A percentile compares a stretch with the other conserved stretches of the same genome.
phyloP scores from a whole-genome alignment of 2,113 vertebrate genomes.

The Picathartes gymnocephalus region DNA sequence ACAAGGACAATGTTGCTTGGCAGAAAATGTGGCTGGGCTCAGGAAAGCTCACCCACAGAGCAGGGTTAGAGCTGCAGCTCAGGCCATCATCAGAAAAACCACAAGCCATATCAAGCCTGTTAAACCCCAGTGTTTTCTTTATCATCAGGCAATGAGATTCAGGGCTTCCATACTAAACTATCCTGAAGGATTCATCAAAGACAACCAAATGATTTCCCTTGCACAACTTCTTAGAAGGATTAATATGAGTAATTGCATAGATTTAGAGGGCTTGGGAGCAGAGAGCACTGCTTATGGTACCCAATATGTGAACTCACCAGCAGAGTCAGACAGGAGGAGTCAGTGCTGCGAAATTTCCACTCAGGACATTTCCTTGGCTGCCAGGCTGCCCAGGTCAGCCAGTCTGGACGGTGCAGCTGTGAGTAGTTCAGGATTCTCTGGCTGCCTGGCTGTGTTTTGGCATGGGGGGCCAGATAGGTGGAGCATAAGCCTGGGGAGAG shows the following conservation, averaged over 20 bases:
- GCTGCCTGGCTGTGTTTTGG: background rate
- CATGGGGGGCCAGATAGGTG: fast-evolving
- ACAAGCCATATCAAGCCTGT: background rate
- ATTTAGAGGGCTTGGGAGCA: background rate
- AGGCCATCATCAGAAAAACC: background rate
- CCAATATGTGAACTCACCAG: background rate
- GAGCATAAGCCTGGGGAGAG: background rate
- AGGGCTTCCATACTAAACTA: background rate
- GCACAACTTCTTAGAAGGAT: background rate
- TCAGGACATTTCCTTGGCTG: background rate
- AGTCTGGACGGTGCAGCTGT: background rate
- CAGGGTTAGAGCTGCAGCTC: background rate
- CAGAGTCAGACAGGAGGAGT: background rate
- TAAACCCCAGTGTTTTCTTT: background rate
- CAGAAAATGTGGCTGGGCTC: background rate
- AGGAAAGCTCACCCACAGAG: background rate
- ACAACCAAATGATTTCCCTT: background rate
- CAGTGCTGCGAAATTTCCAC: background rate
- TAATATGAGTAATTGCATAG: background rate
- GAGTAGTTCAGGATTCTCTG: background rate
- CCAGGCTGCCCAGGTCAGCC: background rate
- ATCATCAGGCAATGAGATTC: background rate
- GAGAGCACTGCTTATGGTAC: background rate
- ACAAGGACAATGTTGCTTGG: fast-evolving
- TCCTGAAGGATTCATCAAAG: background rate